Percentiles rank a stretch among this genome's conserved stretches.
These are phyloP conservation scores for Pherbina coryleti DNA, from an alignment of 2,888 invertebrate genomes.

Conservation along the genomic window DNA sequence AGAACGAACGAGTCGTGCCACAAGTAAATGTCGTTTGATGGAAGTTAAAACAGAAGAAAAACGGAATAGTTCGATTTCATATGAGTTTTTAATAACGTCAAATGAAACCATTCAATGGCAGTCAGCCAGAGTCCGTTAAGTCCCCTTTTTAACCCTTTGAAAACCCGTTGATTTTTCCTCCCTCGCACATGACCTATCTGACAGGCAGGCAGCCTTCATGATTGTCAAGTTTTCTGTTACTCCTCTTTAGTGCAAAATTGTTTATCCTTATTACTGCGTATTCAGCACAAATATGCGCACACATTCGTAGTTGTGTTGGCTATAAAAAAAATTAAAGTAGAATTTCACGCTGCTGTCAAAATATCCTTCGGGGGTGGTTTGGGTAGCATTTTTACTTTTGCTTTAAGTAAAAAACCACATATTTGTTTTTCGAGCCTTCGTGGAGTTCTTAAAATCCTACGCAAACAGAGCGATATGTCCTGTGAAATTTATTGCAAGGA, in stretches of 20 bases:
- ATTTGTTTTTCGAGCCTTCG: slow-evolving; percentile 25
- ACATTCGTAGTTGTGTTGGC: background rate
- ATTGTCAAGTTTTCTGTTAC: slow-evolving; percentile 29
- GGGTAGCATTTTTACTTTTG: slow-evolving; percentile 10
- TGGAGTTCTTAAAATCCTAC: slow-evolving; percentile 32
- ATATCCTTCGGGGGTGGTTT: slow-evolving; percentile 38
- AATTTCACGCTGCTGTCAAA: slow-evolving; percentile 38
- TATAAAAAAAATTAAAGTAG: background rate
- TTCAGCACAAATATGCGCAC: slow-evolving; percentile 24
- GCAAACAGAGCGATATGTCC: slow-evolving; percentile 35
- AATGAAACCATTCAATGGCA: slow-evolving; percentile 30
- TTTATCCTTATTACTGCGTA: slow-evolving; percentile 30
- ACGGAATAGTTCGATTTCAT: slow-evolving; percentile 30
- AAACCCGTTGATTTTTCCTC: background rate
- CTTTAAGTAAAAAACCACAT: slow-evolving; percentile 34
- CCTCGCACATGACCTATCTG: background rate
- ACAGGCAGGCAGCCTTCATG: background rate
- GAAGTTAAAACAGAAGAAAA: background rate
- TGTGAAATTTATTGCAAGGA: background rate
- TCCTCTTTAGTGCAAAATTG: slow-evolving; percentile 22
- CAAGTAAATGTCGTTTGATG: slow-evolving; percentile 7
- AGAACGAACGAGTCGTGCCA: background rate
- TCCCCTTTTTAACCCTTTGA: slow-evolving; percentile 9
- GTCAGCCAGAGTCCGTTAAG: slow-evolving; percentile 27
- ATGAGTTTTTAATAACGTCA: slow-evolving; percentile 38